Conservation (phyloP, 1,140 invertebrate species). For the Rhysida immarginata region DNA sequence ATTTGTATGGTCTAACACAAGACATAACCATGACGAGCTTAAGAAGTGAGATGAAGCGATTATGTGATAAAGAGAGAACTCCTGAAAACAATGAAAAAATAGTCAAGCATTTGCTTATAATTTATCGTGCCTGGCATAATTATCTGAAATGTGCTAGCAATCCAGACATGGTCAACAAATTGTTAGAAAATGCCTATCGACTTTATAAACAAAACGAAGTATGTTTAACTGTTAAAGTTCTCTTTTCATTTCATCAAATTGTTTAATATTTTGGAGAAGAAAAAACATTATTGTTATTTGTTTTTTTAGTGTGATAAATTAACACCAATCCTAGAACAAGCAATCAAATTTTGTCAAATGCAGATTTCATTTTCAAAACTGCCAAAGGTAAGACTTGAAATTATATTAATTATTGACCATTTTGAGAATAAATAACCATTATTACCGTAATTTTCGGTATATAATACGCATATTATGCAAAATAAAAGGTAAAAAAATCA, state of each 20-base stretch:
- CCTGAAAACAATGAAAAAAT: slow-evolving; percentile 12
- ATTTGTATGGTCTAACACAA: slow-evolving; percentile 10
- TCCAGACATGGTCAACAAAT: slow-evolving; percentile 13
- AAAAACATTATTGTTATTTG: too few relatives aligned
- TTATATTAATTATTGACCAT: neutral
- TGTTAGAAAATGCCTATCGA: slow-evolving; percentile 13
- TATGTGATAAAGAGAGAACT: slow-evolving; percentile 12
- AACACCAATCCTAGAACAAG: slow-evolving; percentile 21
- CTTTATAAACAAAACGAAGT: neutral
- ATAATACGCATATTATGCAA: too few relatives aligned
- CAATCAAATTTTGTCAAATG: slow-evolving; percentile 20
- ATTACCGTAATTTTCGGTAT: too few relatives aligned
- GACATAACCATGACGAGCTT: slow-evolving; percentile 9
- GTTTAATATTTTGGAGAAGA: neutral
- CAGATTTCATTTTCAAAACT: slow-evolving; percentile 5
- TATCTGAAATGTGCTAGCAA: slow-evolving; percentile 6
- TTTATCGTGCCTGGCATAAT: slow-evolving; percentile 14
- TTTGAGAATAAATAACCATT: too few relatives aligned
- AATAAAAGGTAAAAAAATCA: too few relatives aligned
- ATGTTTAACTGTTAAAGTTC: neutral
- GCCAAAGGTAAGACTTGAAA: neutral
- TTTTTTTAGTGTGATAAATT: too few relatives aligned
- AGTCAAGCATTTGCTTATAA: slow-evolving; percentile 13
- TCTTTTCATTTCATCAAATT: neutral
- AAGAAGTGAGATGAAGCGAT: slow-evolving; percentile 12